Percentiles rank a stretch among this genome's conserved stretches.
phyloP scores from a whole-genome alignment of 2,113 vertebrate species.

The Salvelinus alpinus region DNA sequence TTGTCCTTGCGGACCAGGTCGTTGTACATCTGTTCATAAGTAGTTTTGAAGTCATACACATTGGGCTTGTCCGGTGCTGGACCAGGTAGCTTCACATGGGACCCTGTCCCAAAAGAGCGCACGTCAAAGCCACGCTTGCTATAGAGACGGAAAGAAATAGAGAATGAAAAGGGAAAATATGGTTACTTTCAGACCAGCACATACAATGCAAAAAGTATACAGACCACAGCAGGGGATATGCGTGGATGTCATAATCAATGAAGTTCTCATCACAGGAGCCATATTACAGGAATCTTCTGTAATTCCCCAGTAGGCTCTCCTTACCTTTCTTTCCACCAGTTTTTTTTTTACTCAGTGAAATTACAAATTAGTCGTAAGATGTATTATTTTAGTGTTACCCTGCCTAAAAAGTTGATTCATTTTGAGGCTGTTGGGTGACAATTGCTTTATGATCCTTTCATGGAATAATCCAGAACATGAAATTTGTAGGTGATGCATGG shows the following conservation, averaged over 20 bases:
- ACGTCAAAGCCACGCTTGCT: conserved; percentile 98
- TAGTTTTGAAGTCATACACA: conserved; percentile 99
- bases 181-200: background rate
- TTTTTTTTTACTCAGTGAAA: too few species aligned
- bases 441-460: too few species aligned
- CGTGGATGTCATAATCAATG: background rate
- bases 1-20: conserved; percentile 99
- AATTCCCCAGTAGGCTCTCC: background rate
- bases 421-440: too few species aligned
- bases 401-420: too few species aligned
- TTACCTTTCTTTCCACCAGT: background rate
- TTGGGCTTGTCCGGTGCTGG: conserved; percentile 98
- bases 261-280: background rate
- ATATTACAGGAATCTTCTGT: background rate
- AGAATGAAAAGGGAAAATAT: conserved; percentile 12
- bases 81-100: conserved; percentile 95
- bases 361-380: too few species aligned
- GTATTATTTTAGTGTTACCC: too few species aligned
- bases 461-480: too few species aligned
- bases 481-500: too few species aligned
- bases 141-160: conserved; percentile 71
- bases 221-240: background rate
- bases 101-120: conserved; percentile 94
- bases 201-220: background rate
- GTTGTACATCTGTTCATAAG: conserved; percentile 99